Conservation (phyloP, 2,797 vertebrate genomes). For the Falco columbarius region DNA sequence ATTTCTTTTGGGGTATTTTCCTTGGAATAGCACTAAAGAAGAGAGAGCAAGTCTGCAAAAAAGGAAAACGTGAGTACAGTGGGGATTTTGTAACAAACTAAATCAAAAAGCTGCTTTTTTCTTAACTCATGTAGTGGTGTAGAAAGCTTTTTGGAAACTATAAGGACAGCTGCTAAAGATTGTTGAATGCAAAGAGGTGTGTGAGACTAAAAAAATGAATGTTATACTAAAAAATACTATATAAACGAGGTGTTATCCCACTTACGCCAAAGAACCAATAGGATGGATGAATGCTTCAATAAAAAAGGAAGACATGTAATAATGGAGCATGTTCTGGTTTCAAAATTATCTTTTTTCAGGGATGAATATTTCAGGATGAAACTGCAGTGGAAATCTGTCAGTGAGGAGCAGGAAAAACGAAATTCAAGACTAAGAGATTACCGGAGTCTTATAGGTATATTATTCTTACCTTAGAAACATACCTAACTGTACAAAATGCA, state of each 20-base stretch:
- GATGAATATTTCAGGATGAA: constrained; percentile 99
- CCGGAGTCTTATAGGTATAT: constrained; percentile 91
- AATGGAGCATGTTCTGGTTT: not conserved
- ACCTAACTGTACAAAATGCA: not conserved
- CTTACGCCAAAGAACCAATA: not conserved
- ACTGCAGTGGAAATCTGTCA: constrained; percentile 96
- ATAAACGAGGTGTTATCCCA: not conserved
- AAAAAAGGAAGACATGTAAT: not conserved
- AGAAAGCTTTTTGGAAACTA: not conserved
- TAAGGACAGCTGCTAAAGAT: not conserved
- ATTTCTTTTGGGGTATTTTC: constrained; percentile 91
- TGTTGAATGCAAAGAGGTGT: not conserved
- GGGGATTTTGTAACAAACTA: not conserved
- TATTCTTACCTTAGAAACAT: not conserved
- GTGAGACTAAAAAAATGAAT: not conserved
- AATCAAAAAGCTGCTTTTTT: not conserved
- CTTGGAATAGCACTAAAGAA: constrained; percentile 91
- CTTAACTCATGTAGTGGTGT: not conserved
- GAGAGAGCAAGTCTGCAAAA: constrained; percentile 88
- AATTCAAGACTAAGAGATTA: constrained; percentile 94
- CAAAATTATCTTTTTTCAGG: constrained; percentile 69
- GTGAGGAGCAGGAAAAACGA: constrained; percentile 93
- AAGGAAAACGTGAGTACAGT: constrained; percentile 85
- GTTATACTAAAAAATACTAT: not conserved
- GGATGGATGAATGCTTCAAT: not conserved